Evolutionary conservation across 2,113 vertebrate genomes (phyloP), one percentile per base, ranked within the genome.

Genomic region (Ploceus nigricollis): DNA sequence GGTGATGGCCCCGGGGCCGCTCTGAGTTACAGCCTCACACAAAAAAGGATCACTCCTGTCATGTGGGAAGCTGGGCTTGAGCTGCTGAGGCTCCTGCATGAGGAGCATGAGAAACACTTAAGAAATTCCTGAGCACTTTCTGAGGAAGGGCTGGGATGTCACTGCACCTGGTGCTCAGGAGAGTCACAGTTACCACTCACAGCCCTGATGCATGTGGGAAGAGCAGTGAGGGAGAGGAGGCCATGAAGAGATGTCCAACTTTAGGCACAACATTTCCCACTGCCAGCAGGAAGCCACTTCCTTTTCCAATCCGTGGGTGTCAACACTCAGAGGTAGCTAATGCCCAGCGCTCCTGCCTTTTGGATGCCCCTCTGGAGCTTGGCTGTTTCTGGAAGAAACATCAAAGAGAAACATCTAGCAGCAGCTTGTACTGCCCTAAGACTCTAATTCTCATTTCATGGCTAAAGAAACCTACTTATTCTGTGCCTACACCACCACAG

Each of bases 161-260:
- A 0, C 23, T 37, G 13, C 1, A 1, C 37, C 11, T 48, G 15
- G 12, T 24, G 21, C 35, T 64, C 5, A 0, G 33, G 28, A 80
- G 7, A 57, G 28, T 15, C 2, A 1, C 0, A 0, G 16, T 1
- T 1, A 2, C 17, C 0, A 0, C 31, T 71, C 4, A 0, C 1
- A 2, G 33, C 10, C 25, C 17, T 1, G 0, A 3, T 6, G 5
- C 12, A 0, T 7, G 8, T 16, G 22, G 48, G 31, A 64, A 80
- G 31, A 37, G 27, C 37, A 69, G 7, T 2, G 7, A 53, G 31
- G 37, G 9, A 75, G 27, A 51, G 5, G 8, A 75, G 18, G 6
- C 4, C 7, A 2, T 47, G 40, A 72, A 51, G 53, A 72, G 42
- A 61, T 28, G 11, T 19, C 33, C 30, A 5, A 1, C 0, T 0